Base-by-base conservation (phyloP, 2,888 invertebrate genomes). In the Synanthedon vespiformis region DNA sequence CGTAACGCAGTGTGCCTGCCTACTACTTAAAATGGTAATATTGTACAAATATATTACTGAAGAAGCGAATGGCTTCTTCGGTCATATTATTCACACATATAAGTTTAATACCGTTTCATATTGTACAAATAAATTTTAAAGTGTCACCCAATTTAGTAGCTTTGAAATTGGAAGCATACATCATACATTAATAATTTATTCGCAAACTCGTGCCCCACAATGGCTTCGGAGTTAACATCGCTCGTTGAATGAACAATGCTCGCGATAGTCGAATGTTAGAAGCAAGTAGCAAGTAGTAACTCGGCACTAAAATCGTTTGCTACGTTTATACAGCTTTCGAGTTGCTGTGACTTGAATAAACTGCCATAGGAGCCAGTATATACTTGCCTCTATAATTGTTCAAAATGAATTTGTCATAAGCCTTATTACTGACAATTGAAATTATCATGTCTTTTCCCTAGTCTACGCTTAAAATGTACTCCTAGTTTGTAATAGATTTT, bases 191-290 rank as follows among this genome's bases (percentile, higher is more conserved):
- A 71, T 73, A 78, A 77, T 73, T 72, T 72, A 75, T 72, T 66
- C 68, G 63, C 66, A 63, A 72, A 72, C 74, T 77, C 74, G 73
- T 74, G 68, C 67, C 61, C 61, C 57, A 71, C 76, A 70, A 72
- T 73, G 69, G 70, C 56, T 61, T 60, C 57, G 61, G 67, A 70
- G 70, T 73, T 72, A 70, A 72, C 67, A 68, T 53, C 50, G 53
- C 52, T 52, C 49, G 51, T 50, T 65, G 53, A 50, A 48, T 51
- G 56, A 64, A 70, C 70, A 68, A 69, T 60, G 62, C 54, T 49
- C 22, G 53, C 58, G 59, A 61, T 61, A 61, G 58, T 61, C 47
- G 53, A 60, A 44, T 13, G 58, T 58, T 57, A 62, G 59, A 60
- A 57, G 62, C 60, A 61, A 64, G 62, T 63, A 67, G 6, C 10